Evolutionary conservation across 30 jellyfish, hydroid and myxozoan genomes (phyloP).

Genomic region (Nemopilema nomurai): DNA sequence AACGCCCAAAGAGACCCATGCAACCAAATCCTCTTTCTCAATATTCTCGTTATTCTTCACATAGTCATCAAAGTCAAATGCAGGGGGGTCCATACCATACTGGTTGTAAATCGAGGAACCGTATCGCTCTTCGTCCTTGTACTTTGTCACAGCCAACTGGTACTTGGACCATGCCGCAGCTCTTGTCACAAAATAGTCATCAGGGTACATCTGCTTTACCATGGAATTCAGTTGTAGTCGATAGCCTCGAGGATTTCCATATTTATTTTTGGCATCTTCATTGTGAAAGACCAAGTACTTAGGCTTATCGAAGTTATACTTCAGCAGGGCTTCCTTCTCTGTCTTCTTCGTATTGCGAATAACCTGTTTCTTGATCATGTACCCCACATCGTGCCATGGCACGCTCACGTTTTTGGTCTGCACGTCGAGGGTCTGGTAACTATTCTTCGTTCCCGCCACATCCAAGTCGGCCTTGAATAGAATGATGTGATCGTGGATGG

Average conservation of each 20-base stretch:
- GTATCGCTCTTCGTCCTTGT: constrained; percentile 76
- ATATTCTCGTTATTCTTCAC: too few species aligned
- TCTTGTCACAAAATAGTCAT: constrained; percentile 69
- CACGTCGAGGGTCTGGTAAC: constrained; percentile 80
- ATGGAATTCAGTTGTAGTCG: constrained; percentile 39
- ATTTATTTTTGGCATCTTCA: constrained; percentile 59
- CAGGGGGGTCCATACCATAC: constrained; percentile 75
- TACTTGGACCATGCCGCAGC: constrained; percentile 83
- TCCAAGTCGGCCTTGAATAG: constrained; percentile 79
- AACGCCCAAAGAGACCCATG: too few species aligned
- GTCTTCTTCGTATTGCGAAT: constrained; percentile 53
- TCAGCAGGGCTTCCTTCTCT: constrained; percentile 71
- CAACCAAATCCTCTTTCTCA: too few species aligned
- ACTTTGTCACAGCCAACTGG: constrained; percentile 72
- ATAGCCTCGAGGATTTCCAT: constrained; percentile 71
- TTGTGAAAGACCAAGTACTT: constrained; percentile 67
- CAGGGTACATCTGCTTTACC: constrained; percentile 82
- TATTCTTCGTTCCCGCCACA: constrained; percentile 73
- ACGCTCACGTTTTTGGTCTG: constrained; percentile 40
- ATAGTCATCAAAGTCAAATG: too few species aligned
- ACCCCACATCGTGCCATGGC: constrained; percentile 57
- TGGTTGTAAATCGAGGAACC: constrained; percentile 61
- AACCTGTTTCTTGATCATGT: constrained; percentile 36
- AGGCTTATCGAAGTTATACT: constrained; percentile 82
- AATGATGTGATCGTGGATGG: constrained; percentile 82